Base-by-base conservation (phyloP, 2,888 invertebrate species). In the Brenthis ino region DNA sequence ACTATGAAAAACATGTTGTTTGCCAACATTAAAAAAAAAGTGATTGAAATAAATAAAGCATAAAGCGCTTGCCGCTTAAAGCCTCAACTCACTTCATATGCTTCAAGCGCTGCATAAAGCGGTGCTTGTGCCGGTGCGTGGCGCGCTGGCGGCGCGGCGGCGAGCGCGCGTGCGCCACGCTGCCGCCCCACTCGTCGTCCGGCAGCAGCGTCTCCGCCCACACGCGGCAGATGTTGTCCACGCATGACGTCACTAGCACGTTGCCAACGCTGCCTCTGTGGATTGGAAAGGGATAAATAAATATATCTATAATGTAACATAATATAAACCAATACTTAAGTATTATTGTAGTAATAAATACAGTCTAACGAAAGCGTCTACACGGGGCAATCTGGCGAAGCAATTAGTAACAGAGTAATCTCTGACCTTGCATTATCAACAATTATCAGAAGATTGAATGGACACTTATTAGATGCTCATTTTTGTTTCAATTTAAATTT, bases 171-270 rank as follows among this genome's bases (percentile, higher is more conserved):
- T 95, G 95, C 81, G 95, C 88, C 77, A 85, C 87, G 68, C 87
- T 85, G 69, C 94, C 94, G 72, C 94, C 94, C 92, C 93, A 94
- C 66, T 99, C 99, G 93, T 99, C 99, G 84, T 99, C 99, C 0
- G 99, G 99, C 75, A 99, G 94, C 72, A 99, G 96, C 0, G 99
- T 99, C 93, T 99, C 99, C 65, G 98, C 97, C 99, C 99, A 99
- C 78, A 99, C 96, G 75, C 99, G 96, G 84, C 99, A 99, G 80
- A 99, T 99, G 92, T 99, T 99, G 91, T 99, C 99, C 82, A 97
- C 95, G 88, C 99, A 99, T 63, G 99, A 99, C 69, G 99, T 99
- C 70, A 99, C 98, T 77, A 99, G 89, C 95, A 99, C 98, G 91
- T 99, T 99, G 72, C 98, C 98, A 14, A 99, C 98, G 64, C 98